Conservation (phyloP, 2,797 vertebrate genomes). For the Diplodus sargus region DNA sequence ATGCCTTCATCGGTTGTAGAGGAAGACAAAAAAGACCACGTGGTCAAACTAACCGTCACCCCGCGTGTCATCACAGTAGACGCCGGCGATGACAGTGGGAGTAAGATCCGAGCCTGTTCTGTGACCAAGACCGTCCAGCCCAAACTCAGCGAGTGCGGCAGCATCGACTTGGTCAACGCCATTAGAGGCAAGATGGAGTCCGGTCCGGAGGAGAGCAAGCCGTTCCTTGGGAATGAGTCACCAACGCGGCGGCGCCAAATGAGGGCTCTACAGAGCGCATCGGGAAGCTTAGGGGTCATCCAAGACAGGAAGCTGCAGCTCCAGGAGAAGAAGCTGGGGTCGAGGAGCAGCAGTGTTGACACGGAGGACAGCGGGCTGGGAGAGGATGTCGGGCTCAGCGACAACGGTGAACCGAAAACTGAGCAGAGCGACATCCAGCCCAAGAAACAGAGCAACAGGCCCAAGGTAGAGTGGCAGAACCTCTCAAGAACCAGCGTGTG, state of each 20-base stretch:
- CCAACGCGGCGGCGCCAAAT: slow-evolving; percentile 79
- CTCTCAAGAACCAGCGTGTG: no score
- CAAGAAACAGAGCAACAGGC: slow-evolving; percentile 65
- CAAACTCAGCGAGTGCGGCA: slow-evolving; percentile 71
- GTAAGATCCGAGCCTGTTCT: slow-evolving; percentile 69
- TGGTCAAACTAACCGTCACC: slow-evolving; percentile 64
- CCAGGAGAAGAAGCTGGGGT: slow-evolving; percentile 71
- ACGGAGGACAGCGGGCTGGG: slow-evolving; percentile 84
- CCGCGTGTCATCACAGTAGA: slow-evolving; percentile 62
- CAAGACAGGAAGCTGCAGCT: slow-evolving; percentile 68
- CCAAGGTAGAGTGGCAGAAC: slow-evolving; percentile 76
- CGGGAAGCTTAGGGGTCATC: slow-evolving; percentile 53
- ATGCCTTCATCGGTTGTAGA: slow-evolving; percentile 77
- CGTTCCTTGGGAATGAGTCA: slow-evolving; percentile 81
- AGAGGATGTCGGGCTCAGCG: slow-evolving; percentile 77
- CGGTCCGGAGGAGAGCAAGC: slow-evolving; percentile 68
- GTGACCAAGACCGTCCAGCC: slow-evolving; percentile 74
- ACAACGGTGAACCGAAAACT: slow-evolving; percentile 63
- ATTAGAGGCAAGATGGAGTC: slow-evolving; percentile 81
- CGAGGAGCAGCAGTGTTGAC: slow-evolving; percentile 81
- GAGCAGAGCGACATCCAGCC: slow-evolving; percentile 51
- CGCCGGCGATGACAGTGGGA: not conserved
- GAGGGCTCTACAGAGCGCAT: slow-evolving; percentile 70
- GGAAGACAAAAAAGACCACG: slow-evolving; percentile 50
- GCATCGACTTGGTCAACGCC: slow-evolving; percentile 71